Conservation (phyloP, 2,113 vertebrate genomes). For the Paramisgurnus dabryanus region DNA sequence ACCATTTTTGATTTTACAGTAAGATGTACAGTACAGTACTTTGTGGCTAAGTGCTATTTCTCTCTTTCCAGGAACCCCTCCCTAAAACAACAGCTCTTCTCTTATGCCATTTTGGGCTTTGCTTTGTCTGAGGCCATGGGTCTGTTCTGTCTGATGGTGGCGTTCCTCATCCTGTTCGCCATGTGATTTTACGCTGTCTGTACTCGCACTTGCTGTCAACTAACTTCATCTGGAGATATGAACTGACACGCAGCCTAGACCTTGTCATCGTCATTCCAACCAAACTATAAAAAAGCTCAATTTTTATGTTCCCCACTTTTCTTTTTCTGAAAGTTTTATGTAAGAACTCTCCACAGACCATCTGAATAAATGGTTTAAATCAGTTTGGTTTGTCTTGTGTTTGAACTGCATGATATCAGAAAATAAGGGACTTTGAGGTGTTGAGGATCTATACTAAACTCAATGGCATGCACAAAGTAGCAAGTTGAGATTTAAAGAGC, state of each 20-base stretch:
- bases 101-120: conserved; percentile 80
- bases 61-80: conserved; percentile 74
- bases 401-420: no score
- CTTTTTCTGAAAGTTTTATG: conserved; percentile 69
- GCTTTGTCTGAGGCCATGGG: conserved; percentile 81
- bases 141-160: conserved; percentile 83
- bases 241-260: conserved; percentile 59
- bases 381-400: conserved; percentile 46
- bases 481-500: no score
- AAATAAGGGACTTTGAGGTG: no score
- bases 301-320: conserved; percentile 67
- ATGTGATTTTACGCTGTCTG: conserved; percentile 65
- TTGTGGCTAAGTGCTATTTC: not conserved
- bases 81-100: conserved; percentile 82
- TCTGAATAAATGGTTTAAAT: conserved; percentile 77
- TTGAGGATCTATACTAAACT: no score
- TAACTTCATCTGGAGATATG: conserved; percentile 45
- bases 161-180: conserved; percentile 81
- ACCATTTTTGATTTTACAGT: not conserved
- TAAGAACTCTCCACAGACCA: conserved; percentile 64
- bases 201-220: conserved; percentile 28
- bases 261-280: conserved; percentile 68
- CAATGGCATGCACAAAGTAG: no score
- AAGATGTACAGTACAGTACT: not conserved
- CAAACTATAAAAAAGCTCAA: conserved; percentile 51